Conservation (phyloP, 2,113 vertebrate genomes). For the Crotalus viridis region DNA sequence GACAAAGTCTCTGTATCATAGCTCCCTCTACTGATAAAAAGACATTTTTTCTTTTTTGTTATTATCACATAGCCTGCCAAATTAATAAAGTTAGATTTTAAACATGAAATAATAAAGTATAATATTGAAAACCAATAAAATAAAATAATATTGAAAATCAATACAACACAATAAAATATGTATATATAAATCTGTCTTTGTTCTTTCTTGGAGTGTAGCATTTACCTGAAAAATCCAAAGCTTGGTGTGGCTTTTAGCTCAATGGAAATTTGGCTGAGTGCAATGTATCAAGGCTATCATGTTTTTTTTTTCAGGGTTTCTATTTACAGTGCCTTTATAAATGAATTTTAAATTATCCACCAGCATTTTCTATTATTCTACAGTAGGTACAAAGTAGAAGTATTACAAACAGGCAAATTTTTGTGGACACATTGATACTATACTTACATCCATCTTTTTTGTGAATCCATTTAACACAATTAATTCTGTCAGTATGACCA, state of each 20-base stretch:
- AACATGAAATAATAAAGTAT: background rate
- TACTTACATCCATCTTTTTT: slow-evolving; percentile 82
- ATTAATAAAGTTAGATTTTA: background rate
- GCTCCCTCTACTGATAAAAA: background rate
- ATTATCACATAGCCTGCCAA: background rate
- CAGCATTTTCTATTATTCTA: background rate
- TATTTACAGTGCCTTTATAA: background rate
- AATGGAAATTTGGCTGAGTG: background rate
- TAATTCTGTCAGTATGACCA: slow-evolving; percentile 85
- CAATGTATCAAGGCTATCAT: background rate
- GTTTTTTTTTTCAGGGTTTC: background rate
- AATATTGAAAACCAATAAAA: background rate
- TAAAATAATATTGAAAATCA: background rate
- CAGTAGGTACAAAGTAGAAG: background rate
- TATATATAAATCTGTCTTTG: background rate
- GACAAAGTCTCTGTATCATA: background rate
- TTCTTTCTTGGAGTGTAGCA: background rate
- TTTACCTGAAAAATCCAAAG: background rate
- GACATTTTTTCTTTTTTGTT: background rate
- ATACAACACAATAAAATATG: background rate
- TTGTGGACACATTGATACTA: background rate
- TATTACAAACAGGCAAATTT: background rate
- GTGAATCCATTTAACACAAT: slow-evolving; percentile 85
- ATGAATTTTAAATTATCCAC: background rate
- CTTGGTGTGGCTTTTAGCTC: background rate